Conservation (phyloP, 2,113 vertebrate genomes). For the Chloropsis cyanopogon region DNA sequence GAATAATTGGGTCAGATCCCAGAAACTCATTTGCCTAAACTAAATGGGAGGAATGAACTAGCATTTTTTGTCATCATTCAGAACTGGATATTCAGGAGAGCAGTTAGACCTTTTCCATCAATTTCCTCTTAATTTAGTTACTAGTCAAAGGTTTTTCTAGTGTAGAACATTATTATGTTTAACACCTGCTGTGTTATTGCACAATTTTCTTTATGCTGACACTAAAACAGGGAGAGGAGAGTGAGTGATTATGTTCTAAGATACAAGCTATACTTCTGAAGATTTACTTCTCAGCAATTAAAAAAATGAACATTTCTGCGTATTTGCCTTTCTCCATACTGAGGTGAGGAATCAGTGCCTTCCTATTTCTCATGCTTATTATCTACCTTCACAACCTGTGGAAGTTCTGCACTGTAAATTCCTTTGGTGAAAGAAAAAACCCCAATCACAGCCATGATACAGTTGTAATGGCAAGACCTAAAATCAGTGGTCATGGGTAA, state of each 20-base stretch:
- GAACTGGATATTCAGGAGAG: constrained; percentile 6
- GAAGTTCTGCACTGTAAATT: neutral
- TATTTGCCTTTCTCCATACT: neutral
- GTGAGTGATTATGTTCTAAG: constrained; percentile 13
- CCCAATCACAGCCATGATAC: neutral
- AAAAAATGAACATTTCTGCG: neutral
- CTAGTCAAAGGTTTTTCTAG: constrained; percentile 10
- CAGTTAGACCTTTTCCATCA: neutral
- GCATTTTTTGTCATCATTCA: neutral
- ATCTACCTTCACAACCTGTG: neutral
- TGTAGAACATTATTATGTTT: neutral
- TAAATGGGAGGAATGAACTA: neutral
- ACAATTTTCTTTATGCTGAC: constrained; percentile 38
- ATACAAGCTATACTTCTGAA: neutral
- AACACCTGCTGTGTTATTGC: constrained; percentile 47
- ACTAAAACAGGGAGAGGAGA: constrained; percentile 7
- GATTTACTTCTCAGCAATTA: neutral
- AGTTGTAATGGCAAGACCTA: neutral
- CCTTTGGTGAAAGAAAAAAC: neutral
- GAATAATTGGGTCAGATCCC: constrained; percentile 25
- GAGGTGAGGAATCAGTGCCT: neutral
- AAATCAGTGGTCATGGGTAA: neutral
- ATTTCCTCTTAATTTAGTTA: constrained; percentile 35
- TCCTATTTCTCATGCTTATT: neutral
- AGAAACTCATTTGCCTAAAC: constrained; percentile 14